Percentiles rank a stretch among this genome's conserved stretches.
Conservation (phyloP, 2,113 vertebrate genomes). For the Chamaea fasciata region DNA sequence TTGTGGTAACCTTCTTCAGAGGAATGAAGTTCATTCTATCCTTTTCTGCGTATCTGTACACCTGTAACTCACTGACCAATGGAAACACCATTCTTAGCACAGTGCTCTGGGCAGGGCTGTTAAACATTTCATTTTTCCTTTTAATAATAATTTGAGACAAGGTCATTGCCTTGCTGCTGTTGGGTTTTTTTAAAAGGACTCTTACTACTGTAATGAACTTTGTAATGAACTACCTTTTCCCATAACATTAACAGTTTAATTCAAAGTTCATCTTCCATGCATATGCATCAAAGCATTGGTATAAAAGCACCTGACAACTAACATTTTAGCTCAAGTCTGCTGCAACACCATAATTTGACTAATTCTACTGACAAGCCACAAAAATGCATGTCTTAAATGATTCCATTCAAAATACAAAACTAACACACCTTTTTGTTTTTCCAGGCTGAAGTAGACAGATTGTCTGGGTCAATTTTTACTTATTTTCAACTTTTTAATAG, state of each 20-base stretch:
- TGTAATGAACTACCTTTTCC: background rate
- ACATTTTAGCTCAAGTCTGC: background rate
- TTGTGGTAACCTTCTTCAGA: background rate
- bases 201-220: background rate
- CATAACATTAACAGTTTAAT: background rate
- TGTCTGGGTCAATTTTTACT: background rate
- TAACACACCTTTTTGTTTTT: background rate
- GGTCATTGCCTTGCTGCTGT: background rate
- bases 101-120: background rate
- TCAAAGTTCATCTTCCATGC: background rate
- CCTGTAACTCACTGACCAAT: background rate
- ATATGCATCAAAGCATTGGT: background rate
- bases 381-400: background rate
- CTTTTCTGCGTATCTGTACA: background rate
- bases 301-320: background rate
- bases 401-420: background rate
- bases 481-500: background rate
- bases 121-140: background rate
- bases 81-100: background rate
- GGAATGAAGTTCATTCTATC: background rate
- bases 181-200: background rate
- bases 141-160: background rate
- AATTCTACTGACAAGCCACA: background rate
- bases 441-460: background rate
- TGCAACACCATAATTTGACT: background rate